phyloP scores from a whole-genome alignment of 2,888 invertebrate species.

The Meandrusa payeni region DNA sequence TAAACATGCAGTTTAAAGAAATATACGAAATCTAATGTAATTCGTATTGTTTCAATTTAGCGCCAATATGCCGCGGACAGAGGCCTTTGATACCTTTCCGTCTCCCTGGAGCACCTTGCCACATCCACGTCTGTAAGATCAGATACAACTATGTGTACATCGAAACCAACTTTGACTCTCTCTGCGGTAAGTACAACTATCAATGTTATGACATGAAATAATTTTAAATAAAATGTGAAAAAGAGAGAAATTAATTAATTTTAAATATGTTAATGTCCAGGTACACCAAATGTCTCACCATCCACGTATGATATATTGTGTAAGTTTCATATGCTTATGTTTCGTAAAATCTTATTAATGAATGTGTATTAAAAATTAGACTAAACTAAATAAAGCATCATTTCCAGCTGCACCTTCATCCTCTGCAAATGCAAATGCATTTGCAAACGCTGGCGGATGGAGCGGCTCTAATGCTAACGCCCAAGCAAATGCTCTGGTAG shows the following conservation, averaged over 20 bases:
- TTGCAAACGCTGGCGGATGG: slow-evolving; percentile 17
- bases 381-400: not conserved
- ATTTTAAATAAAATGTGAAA: no score
- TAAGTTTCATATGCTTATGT: not conserved
- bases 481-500: slow-evolving; percentile 23
- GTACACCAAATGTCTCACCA: not conserved
- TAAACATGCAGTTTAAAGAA: no score
- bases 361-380: not conserved
- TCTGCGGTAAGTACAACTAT: slow-evolving; percentile 34
- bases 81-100: slow-evolving; percentile 47
- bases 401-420: slow-evolving; percentile 13
- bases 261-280: not conserved
- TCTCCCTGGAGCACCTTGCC: slow-evolving; percentile 44
- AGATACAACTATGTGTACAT: slow-evolving; percentile 62
- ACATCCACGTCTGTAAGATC: slow-evolving; percentile 51
- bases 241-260: no score
- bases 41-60: slow-evolving; percentile 34
- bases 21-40: no score
- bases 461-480: slow-evolving; percentile 25
- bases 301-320: not conserved
- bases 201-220: no score
- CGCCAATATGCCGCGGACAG: slow-evolving; percentile 50
- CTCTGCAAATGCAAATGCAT: slow-evolving; percentile 24
- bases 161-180: slow-evolving; percentile 35
- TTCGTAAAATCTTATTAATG: not conserved